Evolutionary conservation across 2,888 invertebrate genomes (phyloP), one percentile per base, ranked within the genome.

Genomic region (Mythimna vitellina): DNA sequence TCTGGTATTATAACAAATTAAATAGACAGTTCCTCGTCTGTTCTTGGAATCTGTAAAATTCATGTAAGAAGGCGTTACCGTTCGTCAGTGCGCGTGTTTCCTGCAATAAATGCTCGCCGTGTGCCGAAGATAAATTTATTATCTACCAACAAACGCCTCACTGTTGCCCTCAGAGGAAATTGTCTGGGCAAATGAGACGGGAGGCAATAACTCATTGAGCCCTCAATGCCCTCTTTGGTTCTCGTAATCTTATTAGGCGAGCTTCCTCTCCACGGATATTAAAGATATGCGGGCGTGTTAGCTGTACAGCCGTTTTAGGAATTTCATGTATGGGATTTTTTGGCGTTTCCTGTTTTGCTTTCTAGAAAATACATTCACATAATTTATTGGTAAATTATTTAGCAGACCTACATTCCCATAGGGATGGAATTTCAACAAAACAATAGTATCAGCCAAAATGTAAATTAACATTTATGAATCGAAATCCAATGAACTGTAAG

Each of bases 91-190:
- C 76, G 78, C 89, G 81, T 71, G 78, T 76, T 78, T 84, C 77
- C 80, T 78, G 75, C 72, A 72, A 69, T 80, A 78, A 78, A 85
- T 82, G 84, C 80, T 80, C 84, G 70, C 80, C 80, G 83, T 87
- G 85, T 87, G 84, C 87, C 90, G 82, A 90, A 91, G 90, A 91
- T 93, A 92, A 92, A 93, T 93, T 91, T 93, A 93, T 92, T 91
- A 92, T 89, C 89, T 85, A 82, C 80, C 80, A 87, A 93, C 93
- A 93, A 92, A 90, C 91, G 86, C 87, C 88, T 83, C 91, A 88
- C 90, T 95, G 94, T 94, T 89, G 89, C 86, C 88, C 89, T 86
- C 88, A 88, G 89, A 94, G 96, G 95, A 96, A 95, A 95, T 95
- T 93, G 94, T 94, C 90, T 92, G 91, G 89, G 89, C 90, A 92